These are phyloP conservation scores for Caenorhabditis uteleia DNA, from an alignment of 2,888 invertebrate genomes.

Conservation along the genomic window DNA sequence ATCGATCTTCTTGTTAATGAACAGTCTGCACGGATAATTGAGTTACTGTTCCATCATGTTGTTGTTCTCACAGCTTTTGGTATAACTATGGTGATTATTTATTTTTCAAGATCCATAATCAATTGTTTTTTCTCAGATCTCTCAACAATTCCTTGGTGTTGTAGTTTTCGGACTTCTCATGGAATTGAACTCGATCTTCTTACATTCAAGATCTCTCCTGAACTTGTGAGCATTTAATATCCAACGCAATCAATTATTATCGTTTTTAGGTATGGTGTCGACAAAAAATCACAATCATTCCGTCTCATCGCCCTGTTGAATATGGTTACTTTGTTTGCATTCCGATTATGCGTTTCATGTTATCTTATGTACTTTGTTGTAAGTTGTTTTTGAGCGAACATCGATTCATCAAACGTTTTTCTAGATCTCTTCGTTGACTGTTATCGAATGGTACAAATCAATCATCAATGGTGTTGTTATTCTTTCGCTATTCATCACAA, in stretches of 20 bases:
- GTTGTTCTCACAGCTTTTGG: constrained; percentile 63
- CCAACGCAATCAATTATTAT: neutral
- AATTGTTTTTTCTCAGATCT: constrained; percentile 32
- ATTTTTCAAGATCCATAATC: neutral
- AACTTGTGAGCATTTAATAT: constrained; percentile 34
- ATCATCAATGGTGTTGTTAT: constrained; percentile 57
- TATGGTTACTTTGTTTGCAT: constrained; percentile 64
- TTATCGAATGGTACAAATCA: constrained; percentile 45
- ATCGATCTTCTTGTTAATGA: constrained; percentile 67
- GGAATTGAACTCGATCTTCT: constrained; percentile 67
- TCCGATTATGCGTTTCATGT: constrained; percentile 61
- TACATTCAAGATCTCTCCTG: constrained; percentile 54
- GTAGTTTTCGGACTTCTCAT: constrained; percentile 67
- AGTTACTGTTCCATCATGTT: constrained; percentile 68
- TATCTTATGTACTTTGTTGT: constrained; percentile 64
- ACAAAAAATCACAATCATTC: constrained; percentile 61
- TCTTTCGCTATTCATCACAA: constrained; percentile 58
- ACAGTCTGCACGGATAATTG: constrained; percentile 65
- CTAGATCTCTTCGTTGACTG: neutral
- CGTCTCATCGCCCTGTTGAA: constrained; percentile 64
- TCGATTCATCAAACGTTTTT: neutral
- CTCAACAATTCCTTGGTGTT: constrained; percentile 59
- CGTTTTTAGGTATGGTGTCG: constrained; percentile 48
- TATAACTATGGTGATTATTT: constrained; percentile 45
- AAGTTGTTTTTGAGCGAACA: constrained; percentile 3